These are phyloP conservation scores for Drosophila fungiperda DNA, from an alignment of 2,888 invertebrate genomes.

Conservation along the genomic window DNA sequence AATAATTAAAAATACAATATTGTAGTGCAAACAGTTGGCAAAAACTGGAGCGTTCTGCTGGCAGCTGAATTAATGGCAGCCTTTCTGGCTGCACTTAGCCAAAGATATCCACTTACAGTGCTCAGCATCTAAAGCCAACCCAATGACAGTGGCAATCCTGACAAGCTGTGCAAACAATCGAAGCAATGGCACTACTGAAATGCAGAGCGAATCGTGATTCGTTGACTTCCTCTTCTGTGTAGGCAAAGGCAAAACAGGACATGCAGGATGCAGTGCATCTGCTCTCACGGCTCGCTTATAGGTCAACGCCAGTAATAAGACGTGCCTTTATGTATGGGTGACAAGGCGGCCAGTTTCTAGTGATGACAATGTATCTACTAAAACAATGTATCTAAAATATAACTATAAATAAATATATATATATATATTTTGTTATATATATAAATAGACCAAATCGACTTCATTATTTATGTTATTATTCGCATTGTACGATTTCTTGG, in stretches of 20 bases:
- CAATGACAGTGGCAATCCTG: conserved; percentile 61
- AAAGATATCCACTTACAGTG: conserved; percentile 71
- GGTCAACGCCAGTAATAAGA: conserved; percentile 41
- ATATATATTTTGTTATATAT: neutral
- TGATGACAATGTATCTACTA: conserved; percentile 28
- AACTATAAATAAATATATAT: neutral
- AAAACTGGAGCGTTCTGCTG: conserved; percentile 48
- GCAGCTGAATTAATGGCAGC: conserved; percentile 36
- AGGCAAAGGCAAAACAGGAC: conserved; percentile 31
- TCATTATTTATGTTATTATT: too few species aligned
- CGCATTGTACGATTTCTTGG: neutral
- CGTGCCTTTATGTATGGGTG: conserved; percentile 1
- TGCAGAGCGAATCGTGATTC: conserved; percentile 57
- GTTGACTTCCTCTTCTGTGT: conserved; percentile 18
- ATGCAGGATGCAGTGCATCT: conserved; percentile 26
- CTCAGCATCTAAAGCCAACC: conserved; percentile 33
- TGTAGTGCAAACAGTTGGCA: conserved; percentile 65
- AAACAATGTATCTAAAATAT: neutral
- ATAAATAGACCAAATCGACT: too few species aligned
- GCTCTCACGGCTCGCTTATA: conserved; percentile 36
- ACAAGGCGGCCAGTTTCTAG: conserved; percentile 9
- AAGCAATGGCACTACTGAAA: conserved; percentile 50
- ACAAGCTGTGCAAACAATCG: conserved; percentile 75
- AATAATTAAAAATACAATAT: conserved; percentile 74
- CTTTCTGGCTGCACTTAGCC: conserved; percentile 59